These are phyloP conservation scores for Tipula lateralis DNA, from an alignment of 2,888 invertebrate species.

Conservation along the genomic window DNA sequence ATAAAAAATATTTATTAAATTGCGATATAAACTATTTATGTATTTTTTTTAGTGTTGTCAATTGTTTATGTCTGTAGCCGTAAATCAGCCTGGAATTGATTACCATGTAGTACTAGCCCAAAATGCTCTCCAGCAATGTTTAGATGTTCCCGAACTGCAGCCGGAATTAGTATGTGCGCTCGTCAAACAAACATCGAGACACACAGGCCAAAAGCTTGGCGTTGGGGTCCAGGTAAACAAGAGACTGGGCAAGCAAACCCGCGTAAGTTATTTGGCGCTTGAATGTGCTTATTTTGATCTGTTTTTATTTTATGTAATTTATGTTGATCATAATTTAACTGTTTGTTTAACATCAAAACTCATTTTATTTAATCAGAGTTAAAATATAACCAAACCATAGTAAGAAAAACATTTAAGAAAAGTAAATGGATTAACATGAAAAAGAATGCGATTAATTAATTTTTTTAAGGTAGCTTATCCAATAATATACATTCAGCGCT, in stretches of 20 bases:
- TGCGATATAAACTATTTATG: slow-evolving; percentile 28
- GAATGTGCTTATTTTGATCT: slow-evolving; percentile 30
- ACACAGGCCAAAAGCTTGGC: slow-evolving; percentile 72
- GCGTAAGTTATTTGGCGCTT: slow-evolving; percentile 58
- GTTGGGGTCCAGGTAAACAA: slow-evolving; percentile 82
- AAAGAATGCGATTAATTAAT: background rate
- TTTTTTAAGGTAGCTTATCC: background rate
- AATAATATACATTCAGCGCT: background rate
- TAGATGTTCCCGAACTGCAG: slow-evolving; percentile 84
- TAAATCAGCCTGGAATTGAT: slow-evolving; percentile 93
- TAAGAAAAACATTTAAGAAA: background rate
- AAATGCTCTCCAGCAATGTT: slow-evolving; percentile 88
- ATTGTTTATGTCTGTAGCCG: slow-evolving; percentile 91
- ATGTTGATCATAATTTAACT: background rate
- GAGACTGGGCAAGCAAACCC: slow-evolving; percentile 58
- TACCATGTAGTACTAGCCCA: slow-evolving; percentile 96
- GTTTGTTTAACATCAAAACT: slow-evolving; percentile 19
- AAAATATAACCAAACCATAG: background rate
- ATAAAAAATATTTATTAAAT: slow-evolving; percentile 32
- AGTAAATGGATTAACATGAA: background rate
- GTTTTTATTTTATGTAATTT: background rate
- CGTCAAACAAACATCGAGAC: slow-evolving; percentile 87
- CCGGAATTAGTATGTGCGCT: slow-evolving; percentile 89
- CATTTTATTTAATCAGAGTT: background rate
- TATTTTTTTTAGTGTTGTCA: slow-evolving; percentile 71